Evolutionary conservation across 2,113 vertebrate genomes (phyloP), one percentile per base, ranked within the genome.

Genomic region (Athene noctua): DNA sequence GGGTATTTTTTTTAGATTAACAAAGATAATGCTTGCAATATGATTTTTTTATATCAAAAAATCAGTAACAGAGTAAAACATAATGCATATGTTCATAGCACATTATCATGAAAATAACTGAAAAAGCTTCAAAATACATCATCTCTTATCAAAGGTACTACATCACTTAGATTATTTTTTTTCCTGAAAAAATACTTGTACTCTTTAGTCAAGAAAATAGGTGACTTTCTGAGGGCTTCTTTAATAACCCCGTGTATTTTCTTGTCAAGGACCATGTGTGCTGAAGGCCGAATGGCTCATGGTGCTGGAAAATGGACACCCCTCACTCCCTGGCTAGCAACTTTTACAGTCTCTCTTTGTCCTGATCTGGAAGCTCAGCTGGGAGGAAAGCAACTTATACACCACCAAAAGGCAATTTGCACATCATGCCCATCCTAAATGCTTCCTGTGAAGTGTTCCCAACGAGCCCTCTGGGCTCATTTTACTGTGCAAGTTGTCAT

Each of bases 121-220:
- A 89, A 94, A 97, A 97, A 97, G 92, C 91, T 97, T 96, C 95
- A 98, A 84, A 98, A 97, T 97, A 97, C 95, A 96, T 95, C 44
- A 89, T 96, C 93, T 97, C 63, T 94, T 93, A 81, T 95, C 55
- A 82, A 92, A 92, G 47, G 63, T 85, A 95, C n/a, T 55, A 79
- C 68, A 97, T 93, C 88, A 90, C 79, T 84, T 87, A 68, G 71
- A 67, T 57, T 16, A 80, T 79, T 82, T 92, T 85, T 85, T 96
- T 70, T 63, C 72, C 59, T 97, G 92, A 97, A 97, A 98, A 98
- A 98, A 97, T 97, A 98, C 74, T 93, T 97, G 81, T 89, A 95
- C 86, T 96, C 91, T 97, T 93, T 94, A 83, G 19, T 96, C 94
- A 75, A 94, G 84, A 97, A 98, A 98, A 96, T 86, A 97, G 40